These are phyloP conservation scores for Norana najaformis DNA, from an alignment of 2,888 invertebrate species.

Conservation along the genomic window DNA sequence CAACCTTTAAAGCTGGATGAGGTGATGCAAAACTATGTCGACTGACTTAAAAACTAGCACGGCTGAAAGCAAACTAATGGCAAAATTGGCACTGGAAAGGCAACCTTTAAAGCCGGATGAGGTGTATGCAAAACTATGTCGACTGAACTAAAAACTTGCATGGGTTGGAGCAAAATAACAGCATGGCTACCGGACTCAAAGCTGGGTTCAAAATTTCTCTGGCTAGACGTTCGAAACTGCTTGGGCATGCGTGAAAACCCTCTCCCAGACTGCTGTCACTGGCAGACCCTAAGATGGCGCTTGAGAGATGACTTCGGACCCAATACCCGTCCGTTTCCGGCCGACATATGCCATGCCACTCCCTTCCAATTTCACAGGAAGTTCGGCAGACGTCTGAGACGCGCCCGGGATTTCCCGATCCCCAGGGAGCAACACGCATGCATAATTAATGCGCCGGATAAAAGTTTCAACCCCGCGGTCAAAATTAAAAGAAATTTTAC, in stretches of 20 bases:
- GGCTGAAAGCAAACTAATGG: too few relatives aligned
- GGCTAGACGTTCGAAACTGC: background rate
- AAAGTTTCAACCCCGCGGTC: background rate
- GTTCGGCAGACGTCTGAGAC: background rate
- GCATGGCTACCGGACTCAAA: too few relatives aligned
- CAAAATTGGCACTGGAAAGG: too few relatives aligned
- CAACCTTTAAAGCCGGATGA: too few relatives aligned
- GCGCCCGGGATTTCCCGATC: background rate
- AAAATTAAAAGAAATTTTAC: background rate
- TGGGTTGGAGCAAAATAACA: background rate
- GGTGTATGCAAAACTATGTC: background rate
- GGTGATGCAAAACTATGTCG: too few relatives aligned
- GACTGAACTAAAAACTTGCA: background rate
- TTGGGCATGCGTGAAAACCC: too few relatives aligned
- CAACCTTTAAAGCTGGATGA: too few relatives aligned
- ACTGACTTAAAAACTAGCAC: too few relatives aligned
- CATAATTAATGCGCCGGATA: background rate
- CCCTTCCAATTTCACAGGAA: background rate
- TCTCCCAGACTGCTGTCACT: too few relatives aligned
- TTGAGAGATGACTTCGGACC: background rate
- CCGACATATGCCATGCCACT: background rate
- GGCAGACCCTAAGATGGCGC: too few relatives aligned
- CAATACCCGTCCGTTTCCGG: background rate
- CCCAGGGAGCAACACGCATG: background rate
- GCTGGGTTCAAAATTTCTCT: background rate